phyloP scores from a whole-genome alignment of 2,888 invertebrate species.

The Callosobruchus maculatus region DNA sequence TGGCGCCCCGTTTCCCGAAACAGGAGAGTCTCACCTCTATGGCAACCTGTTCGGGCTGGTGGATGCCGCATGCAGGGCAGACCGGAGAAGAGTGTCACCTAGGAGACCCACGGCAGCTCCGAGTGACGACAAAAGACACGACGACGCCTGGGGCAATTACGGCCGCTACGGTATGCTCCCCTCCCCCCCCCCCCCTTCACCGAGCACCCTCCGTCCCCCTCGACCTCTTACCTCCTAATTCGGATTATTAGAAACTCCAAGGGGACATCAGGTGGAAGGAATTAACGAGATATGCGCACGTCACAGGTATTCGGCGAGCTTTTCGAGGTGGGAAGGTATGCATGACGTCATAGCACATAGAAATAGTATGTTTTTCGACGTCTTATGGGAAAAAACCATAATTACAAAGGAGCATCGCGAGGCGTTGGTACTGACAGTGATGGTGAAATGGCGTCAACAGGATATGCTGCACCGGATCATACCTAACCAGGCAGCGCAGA shows the following conservation, averaged over 20 bases:
- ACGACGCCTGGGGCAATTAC: background rate
- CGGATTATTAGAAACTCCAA: background rate
- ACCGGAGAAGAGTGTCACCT: background rate
- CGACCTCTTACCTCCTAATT: background rate
- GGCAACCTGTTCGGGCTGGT: conserved; percentile 38
- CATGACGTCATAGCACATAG: no score
- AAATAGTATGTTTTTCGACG: no score
- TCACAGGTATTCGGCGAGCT: background rate
- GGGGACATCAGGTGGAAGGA: background rate
- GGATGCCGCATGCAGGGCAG: background rate
- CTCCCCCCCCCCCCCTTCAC: conserved; percentile 7
- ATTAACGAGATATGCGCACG: background rate
- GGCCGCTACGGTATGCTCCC: conserved; percentile 8
- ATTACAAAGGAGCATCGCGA: no score
- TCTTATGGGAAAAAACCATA: no score
- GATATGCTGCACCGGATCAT: no score
- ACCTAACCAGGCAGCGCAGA: no score
- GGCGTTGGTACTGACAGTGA: no score
- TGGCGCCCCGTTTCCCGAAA: background rate
- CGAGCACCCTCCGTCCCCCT: conserved; percentile 7
- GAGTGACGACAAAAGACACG: background rate
- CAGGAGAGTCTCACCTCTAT: conserved; percentile 39
- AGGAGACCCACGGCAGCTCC: background rate
- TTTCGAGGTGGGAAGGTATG: background rate
- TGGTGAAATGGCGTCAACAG: no score